Percentiles rank a stretch among this genome's conserved stretches.
phyloP scores from a whole-genome alignment of 53 echinoderm and acorn worm species.

The Apostichopus leukothele region DNA sequence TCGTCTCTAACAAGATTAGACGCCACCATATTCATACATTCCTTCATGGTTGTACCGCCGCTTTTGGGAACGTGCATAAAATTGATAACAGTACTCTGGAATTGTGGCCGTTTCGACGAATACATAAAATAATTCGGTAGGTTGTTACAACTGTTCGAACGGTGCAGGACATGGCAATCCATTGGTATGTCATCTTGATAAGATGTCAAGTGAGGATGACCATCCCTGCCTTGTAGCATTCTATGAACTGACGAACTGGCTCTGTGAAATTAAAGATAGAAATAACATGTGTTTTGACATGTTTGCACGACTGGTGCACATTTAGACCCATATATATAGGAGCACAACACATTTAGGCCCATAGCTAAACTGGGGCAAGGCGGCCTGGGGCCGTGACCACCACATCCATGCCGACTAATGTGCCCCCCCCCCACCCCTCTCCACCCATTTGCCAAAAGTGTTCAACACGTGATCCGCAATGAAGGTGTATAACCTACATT shows the following conservation, averaged over 20 bases:
- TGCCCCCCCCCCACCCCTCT: too few relatives aligned
- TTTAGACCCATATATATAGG: too few relatives aligned
- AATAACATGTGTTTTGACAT: not conserved
- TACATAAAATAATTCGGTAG: conserved; percentile 31
- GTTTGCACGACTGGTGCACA: too few relatives aligned
- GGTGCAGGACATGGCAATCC: conserved; percentile 28
- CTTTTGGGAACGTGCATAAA: conserved; percentile 41
- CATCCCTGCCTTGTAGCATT: not conserved
- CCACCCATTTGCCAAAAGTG: too few relatives aligned
- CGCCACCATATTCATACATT: conserved; percentile 2
- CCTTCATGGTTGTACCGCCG: conserved; percentile 40
- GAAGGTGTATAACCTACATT: too few relatives aligned
- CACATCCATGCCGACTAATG: too few relatives aligned
- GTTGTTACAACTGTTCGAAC: conserved; percentile 24
- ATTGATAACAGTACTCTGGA: conserved; percentile 3
- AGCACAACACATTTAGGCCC: too few relatives aligned
- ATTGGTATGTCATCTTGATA: not conserved
- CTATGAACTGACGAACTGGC: not conserved
- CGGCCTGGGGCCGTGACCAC: too few relatives aligned
- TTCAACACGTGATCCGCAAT: too few relatives aligned
- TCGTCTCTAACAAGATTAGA: not conserved
- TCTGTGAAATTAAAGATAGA: not conserved
- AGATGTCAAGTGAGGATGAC: not conserved
- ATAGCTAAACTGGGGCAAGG: too few relatives aligned
- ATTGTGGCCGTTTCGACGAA: not conserved